These are phyloP conservation scores for Anthonomus grandis DNA, from an alignment of 1,140 invertebrate species.

Conservation along the genomic window DNA sequence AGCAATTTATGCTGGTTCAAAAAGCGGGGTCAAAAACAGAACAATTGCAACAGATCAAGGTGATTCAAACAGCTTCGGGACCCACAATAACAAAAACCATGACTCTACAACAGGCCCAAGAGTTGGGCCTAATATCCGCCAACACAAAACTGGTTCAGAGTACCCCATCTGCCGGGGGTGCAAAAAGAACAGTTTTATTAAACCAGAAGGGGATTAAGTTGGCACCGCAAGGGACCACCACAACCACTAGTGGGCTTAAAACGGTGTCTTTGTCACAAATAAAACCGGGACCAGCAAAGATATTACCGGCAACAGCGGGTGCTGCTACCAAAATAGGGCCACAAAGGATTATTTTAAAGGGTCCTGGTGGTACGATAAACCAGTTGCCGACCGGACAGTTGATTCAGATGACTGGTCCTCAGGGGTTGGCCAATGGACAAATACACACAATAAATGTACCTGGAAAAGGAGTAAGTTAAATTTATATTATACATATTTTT, in stretches of 20 bases:
- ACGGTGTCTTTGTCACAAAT: conserved; percentile 40
- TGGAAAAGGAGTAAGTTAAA: conserved; percentile 55
- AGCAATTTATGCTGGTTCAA: conserved; percentile 42
- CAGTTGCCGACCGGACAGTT: conserved; percentile 52
- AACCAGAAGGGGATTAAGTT: conserved; percentile 44
- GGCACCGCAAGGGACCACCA: conserved; percentile 38
- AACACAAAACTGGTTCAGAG: conserved; percentile 54
- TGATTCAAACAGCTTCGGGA: conserved; percentile 26
- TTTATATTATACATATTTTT: not conserved
- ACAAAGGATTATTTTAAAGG: conserved; percentile 59
- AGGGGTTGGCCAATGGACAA: conserved; percentile 53
- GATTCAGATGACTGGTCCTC: conserved; percentile 60
- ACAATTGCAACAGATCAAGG: conserved; percentile 33
- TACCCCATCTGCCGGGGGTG: conserved; percentile 35
- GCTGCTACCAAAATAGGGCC: conserved; percentile 51
- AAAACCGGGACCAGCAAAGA: conserved; percentile 66
- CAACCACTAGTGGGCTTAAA: conserved; percentile 20
- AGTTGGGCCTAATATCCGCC: conserved; percentile 63
- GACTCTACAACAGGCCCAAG: conserved; percentile 65
- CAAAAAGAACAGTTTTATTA: conserved; percentile 50
- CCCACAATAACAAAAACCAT: conserved; percentile 56
- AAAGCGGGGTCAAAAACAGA: conserved; percentile 26
- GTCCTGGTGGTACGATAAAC: conserved; percentile 48
- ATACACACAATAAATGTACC: conserved; percentile 70
- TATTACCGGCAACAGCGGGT: conserved; percentile 58